These are phyloP conservation scores for Drosophila merina DNA, from an alignment of 2,888 invertebrate genomes.

Conservation along the genomic window DNA sequence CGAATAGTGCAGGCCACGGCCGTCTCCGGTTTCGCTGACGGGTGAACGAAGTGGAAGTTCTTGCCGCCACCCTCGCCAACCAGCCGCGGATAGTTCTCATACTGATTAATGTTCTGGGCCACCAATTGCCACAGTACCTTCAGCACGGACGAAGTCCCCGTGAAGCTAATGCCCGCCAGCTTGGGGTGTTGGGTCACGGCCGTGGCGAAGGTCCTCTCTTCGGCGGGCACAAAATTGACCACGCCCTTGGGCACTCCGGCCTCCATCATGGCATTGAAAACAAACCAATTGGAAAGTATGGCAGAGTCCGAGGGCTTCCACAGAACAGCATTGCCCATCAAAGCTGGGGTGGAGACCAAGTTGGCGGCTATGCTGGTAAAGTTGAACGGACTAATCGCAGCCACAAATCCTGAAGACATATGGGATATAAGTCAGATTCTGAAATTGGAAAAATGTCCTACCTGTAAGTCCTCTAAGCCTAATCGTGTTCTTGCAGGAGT, in stretches of 20 bases:
- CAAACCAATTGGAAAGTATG: conserved; percentile 95
- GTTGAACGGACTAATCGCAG: conserved; percentile 98
- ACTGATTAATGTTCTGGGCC: conserved; percentile 91
- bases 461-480: conserved; percentile 93
- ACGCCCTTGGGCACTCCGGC: conserved; percentile 98
- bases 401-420: conserved; percentile 91
- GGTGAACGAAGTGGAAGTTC: conserved; percentile 98
- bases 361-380: conserved; percentile 99
- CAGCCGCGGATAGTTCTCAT: conserved; percentile 94
- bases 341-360: conserved; percentile 93
- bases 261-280: conserved; percentile 95
- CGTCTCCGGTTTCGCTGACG: conserved; percentile 91
- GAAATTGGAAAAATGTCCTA: neutral
- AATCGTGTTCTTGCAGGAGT: conserved; percentile 90
- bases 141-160: conserved; percentile 97
- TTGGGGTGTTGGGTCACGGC: conserved; percentile 91
- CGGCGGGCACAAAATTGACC: conserved; percentile 97
- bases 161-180: conserved; percentile 97
- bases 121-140: conserved; percentile 95
- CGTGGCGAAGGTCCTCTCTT: conserved; percentile 96
- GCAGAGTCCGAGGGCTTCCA: conserved; percentile 99
- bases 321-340: conserved; percentile 95
- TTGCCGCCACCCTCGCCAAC: conserved; percentile 99
- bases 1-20: conserved; percentile 93
- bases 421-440: neutral